Evolutionary conservation across 2,797 vertebrate species (phyloP).

Genomic region (Sebastes matsubarae): DNA sequence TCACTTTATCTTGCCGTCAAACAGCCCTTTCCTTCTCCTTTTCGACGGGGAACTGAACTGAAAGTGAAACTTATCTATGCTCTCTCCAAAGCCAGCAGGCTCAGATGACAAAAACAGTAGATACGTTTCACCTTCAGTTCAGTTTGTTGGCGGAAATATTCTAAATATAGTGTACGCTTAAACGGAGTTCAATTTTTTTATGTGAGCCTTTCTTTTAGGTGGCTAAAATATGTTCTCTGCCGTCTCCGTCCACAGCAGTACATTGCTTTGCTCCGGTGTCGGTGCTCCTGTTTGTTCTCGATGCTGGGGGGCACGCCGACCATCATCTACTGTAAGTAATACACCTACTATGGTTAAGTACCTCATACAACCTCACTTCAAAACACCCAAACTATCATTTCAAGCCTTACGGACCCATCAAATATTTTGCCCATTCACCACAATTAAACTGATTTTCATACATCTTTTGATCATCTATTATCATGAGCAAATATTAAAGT

Average conservation of each 20-base stretch:
- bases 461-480: not conserved
- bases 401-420: not conserved
- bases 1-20: too few relatives aligned
- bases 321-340: too few relatives aligned
- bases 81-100: too few relatives aligned
- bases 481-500: not conserved
- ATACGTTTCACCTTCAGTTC: too few relatives aligned
- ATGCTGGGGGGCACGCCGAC: not conserved
- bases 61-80: too few relatives aligned
- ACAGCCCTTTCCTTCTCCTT: too few relatives aligned
- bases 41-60: too few relatives aligned
- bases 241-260: not conserved
- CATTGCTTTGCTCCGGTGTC: not conserved
- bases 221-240: not conserved
- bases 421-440: not conserved
- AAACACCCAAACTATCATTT: not conserved
- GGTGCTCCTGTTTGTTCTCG: not conserved
- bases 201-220: too few relatives aligned
- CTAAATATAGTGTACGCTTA: too few relatives aligned
- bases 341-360: not conserved
- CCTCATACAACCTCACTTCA: not conserved
- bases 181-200: too few relatives aligned
- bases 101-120: too few relatives aligned
- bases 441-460: not conserved
- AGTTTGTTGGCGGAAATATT: too few relatives aligned